Percentiles rank a stretch among this genome's conserved stretches.
Evolutionary conservation across 2,888 invertebrate genomes (phyloP).

Genomic region (Drosophila meridiana): DNA sequence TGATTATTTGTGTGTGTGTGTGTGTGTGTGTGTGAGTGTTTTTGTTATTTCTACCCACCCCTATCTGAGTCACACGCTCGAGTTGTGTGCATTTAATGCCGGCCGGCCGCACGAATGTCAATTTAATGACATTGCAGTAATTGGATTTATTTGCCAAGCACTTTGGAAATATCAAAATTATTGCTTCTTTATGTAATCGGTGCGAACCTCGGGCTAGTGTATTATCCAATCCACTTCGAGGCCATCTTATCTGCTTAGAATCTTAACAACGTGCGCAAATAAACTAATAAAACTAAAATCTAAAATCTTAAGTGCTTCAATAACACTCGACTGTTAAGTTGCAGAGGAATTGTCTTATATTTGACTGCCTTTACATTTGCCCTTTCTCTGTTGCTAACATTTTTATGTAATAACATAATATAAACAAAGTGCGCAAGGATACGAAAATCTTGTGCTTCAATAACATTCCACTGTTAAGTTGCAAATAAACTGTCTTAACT

Average conservation of each 20-base stretch:
- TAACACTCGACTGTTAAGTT: background rate
- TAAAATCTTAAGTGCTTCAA: background rate
- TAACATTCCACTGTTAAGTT: too few species aligned
- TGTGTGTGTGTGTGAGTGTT: background rate
- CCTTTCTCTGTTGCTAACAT: constrained; percentile 1
- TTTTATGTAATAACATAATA: background rate
- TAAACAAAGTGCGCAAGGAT: too few species aligned
- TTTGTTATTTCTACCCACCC: background rate
- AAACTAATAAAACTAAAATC: background rate
- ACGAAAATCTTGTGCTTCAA: too few species aligned
- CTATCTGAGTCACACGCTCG: constrained; percentile 31
- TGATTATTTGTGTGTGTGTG: background rate
- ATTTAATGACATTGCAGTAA: constrained; percentile 17
- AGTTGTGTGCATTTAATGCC: constrained; percentile 3
- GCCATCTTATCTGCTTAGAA: constrained; percentile 17
- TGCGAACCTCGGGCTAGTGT: background rate
- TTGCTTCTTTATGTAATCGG: background rate
- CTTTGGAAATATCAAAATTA: background rate
- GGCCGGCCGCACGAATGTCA: constrained; percentile 6
- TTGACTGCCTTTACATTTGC: background rate
- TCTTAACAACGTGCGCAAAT: background rate
- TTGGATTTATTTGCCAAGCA: constrained; percentile 20
- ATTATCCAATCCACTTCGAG: constrained; percentile 8
- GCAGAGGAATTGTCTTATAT: background rate
- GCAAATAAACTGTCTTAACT: too few species aligned